Evolutionary conservation across 2,888 invertebrate species (phyloP).

Genomic region (Hemistola chrysoprasaria): DNA sequence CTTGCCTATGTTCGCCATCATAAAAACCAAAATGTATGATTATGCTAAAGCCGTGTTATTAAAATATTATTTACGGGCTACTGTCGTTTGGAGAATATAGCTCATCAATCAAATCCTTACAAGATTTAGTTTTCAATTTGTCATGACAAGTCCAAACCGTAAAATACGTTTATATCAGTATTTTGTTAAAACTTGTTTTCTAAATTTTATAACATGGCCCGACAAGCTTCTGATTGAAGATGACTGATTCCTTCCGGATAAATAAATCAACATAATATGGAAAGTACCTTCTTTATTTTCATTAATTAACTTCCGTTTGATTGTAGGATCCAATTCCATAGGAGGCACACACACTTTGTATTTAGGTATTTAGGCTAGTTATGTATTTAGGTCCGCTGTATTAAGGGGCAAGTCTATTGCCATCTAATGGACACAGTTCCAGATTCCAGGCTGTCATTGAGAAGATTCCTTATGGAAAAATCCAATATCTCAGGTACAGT

Average conservation of each 20-base stretch:
- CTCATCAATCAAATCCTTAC: slow-evolving; percentile 19
- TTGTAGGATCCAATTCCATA: too few species aligned
- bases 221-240: slow-evolving; percentile 29
- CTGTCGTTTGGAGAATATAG: slow-evolving; percentile 12
- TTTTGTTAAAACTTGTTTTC: slow-evolving; percentile 30
- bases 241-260: slow-evolving; percentile 37
- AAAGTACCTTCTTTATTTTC: slow-evolving; percentile 21
- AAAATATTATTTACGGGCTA: slow-evolving; percentile 21
- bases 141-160: slow-evolving; percentile 17
- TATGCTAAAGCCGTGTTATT: slow-evolving; percentile 13
- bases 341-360: too few species aligned
- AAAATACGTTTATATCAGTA: slow-evolving; percentile 22
- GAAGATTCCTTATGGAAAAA: too few species aligned
- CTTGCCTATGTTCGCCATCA: too few species aligned
- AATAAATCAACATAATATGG: slow-evolving; percentile 27
- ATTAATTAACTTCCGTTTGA: slow-evolving; percentile 28
- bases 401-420: too few species aligned
- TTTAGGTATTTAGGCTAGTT: too few species aligned
- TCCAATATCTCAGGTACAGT: too few species aligned
- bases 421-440: too few species aligned
- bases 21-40: too few species aligned
- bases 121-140: slow-evolving; percentile 7
- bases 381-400: too few species aligned
- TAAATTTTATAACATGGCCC: slow-evolving; percentile 25
- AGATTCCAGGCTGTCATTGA: too few species aligned